Percentiles rank a stretch among this genome's conserved stretches.
phyloP scores from a whole-genome alignment of 2,888 invertebrate species.

The Hipparchia sbordonii region DNA sequence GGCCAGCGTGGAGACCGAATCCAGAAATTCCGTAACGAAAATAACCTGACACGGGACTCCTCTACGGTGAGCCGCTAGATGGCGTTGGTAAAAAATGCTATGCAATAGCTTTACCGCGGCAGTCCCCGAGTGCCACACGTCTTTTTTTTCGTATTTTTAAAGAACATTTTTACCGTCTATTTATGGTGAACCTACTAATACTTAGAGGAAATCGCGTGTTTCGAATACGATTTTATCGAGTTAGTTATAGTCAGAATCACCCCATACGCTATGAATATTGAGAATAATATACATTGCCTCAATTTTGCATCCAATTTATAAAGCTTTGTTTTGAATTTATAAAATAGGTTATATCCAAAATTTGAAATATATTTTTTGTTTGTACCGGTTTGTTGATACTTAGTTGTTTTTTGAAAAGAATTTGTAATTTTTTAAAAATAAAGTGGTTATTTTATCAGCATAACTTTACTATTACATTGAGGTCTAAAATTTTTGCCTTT shows the following conservation, averaged over 20 bases:
- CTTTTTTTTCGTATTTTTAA: neutral
- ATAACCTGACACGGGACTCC: too few relatives aligned
- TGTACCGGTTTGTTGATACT: neutral
- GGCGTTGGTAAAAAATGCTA: too few relatives aligned
- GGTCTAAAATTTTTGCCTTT: too few relatives aligned
- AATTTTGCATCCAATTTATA: constrained; percentile 12
- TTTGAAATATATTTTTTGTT: neutral
- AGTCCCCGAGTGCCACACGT: too few relatives aligned
- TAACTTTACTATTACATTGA: too few relatives aligned
- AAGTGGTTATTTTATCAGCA: too few relatives aligned
- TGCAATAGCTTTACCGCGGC: too few relatives aligned
- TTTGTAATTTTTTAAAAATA: too few relatives aligned
- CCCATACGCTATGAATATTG: constrained; percentile 20
- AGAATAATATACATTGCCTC: neutral
- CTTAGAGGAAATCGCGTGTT: constrained; percentile 1
- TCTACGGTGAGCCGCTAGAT: too few relatives aligned
- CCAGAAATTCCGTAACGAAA: too few relatives aligned
- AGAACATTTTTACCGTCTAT: neutral
- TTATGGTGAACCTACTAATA: constrained; percentile 11
- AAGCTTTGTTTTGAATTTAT: neutral
- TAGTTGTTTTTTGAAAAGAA: too few relatives aligned
- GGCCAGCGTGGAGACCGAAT: too few relatives aligned
- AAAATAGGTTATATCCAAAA: neutral
- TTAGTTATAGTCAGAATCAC: constrained; percentile 12
- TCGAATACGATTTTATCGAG: constrained; percentile 18